Evolutionary conservation across 2,797 vertebrate species (phyloP).

Genomic region (Anas capensis): DNA sequence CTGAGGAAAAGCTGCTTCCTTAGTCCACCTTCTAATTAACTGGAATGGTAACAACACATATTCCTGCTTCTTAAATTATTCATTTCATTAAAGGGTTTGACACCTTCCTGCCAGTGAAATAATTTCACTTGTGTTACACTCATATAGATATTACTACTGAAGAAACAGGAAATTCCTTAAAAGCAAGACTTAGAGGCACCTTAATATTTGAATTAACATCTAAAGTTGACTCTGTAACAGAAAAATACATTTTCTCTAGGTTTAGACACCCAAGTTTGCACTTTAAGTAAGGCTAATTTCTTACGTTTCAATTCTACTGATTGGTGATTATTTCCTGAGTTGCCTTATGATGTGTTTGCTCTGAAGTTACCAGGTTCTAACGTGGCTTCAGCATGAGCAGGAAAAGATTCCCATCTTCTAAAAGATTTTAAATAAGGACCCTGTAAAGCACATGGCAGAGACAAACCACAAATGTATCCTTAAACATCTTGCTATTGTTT

Average conservation of each 20-base stretch:
- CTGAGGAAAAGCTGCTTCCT: not conserved
- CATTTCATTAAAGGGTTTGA: not conserved
- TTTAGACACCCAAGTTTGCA: not conserved
- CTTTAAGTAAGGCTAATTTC: not conserved
- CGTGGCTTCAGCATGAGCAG: not conserved
- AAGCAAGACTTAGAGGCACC: not conserved
- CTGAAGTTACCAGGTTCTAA: not conserved
- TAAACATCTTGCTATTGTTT: not conserved
- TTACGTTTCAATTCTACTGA: not conserved
- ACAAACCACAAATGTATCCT: not conserved
- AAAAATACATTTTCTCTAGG: not conserved
- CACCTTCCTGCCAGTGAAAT: not conserved
- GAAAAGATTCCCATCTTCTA: not conserved
- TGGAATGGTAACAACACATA: not conserved
- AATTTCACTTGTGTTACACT: not conserved
- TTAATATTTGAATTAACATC: constrained; percentile 8
- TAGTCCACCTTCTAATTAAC: not conserved
- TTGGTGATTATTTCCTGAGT: not conserved
- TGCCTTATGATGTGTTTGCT: not conserved
- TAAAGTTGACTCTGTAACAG: not conserved
- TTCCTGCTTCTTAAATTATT: not conserved
- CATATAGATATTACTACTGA: not conserved
- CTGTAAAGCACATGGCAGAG: not conserved
- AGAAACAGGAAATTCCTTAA: not conserved
- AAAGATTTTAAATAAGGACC: not conserved